A percentile compares a stretch with the other conserved stretches of the same genome.
These are phyloP conservation scores for Machaerirhynchus nigripectus DNA, from an alignment of 2,113 vertebrate genomes.

Conservation along the genomic window DNA sequence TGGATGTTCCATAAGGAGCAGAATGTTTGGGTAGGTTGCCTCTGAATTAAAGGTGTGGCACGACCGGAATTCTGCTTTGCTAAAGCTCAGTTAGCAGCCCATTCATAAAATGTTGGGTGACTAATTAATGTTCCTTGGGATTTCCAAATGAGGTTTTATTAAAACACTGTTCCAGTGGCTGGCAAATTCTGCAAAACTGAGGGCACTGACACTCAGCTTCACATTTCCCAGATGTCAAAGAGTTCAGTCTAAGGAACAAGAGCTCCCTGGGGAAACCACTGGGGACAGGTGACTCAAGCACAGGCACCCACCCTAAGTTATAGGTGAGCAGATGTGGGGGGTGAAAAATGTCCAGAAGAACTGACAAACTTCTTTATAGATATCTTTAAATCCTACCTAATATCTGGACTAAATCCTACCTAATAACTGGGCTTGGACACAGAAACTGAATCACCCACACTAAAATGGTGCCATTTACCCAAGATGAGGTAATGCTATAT, in stretches of 20 bases:
- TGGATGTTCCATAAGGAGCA: not conserved
- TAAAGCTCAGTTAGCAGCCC: not conserved
- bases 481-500: not conserved
- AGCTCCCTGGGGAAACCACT: not conserved
- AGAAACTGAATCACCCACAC: not conserved
- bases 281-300: not conserved
- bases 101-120: not conserved
- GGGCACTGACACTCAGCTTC: not conserved
- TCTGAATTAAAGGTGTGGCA: not conserved
- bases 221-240: not conserved
- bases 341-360: not conserved
- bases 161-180: not conserved
- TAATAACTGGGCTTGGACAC: not conserved
- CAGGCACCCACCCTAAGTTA: not conserved
- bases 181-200: not conserved
- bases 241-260: not conserved
- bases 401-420: not conserved
- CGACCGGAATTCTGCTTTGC: not conserved
- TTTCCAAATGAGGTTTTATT: not conserved
- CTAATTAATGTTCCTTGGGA: not conserved
- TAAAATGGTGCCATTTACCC: not conserved
- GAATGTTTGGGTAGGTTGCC: not conserved
- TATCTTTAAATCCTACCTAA: not conserved
- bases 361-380: not conserved
- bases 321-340: not conserved